Evolutionary conservation across 2,888 invertebrate genomes (phyloP), one percentile per base, ranked within the genome.

Genomic region (Unio delphinus): DNA sequence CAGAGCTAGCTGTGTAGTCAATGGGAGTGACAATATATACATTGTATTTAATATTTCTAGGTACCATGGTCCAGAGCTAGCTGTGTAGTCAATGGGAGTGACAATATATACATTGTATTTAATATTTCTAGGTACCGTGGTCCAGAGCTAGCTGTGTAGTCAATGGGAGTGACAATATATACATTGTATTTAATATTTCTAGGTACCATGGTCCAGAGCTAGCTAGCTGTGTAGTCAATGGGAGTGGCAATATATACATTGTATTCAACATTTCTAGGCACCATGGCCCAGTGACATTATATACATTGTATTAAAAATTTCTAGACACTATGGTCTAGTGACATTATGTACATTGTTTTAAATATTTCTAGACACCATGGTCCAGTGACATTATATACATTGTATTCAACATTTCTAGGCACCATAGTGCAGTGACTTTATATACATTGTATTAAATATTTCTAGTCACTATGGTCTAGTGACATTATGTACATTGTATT

Each of bases 21-120:
- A 90, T 23, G 23, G 23, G 23, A 23, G 23, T 23, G 23, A 23
- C 23, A 23, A 23, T 23, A 23, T 23, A 23, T 23, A 23, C 23
- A 23, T 23, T 23, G 23, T 34, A 34, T 34, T 34, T 1, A 45
- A 15, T 45, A 23, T 55, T 34, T 79, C 26, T 75, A 89, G 94
- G 82, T 94, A 94, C 84, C 91, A 92, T 0, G 94, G 94, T 4
- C 94, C 94, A 0, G 94, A 94, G 81, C 88, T 94, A 65, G 94
- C 95, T 90, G 92, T 94, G 91, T 94, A 94, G 94, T 93, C 94
- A 1, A 91, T 94, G 89, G 94, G 94, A 59, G 93, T 94, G 1
- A 34, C 34, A 8, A 7, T 0, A 23, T 23, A 23, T 23, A 23
- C 23, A 23, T 23, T 23, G 4, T 28, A 28, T 28, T 28, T 4